Conservation (phyloP, 2,113 vertebrate genomes). For the Gnathonemus echidnorhynchus region DNA sequence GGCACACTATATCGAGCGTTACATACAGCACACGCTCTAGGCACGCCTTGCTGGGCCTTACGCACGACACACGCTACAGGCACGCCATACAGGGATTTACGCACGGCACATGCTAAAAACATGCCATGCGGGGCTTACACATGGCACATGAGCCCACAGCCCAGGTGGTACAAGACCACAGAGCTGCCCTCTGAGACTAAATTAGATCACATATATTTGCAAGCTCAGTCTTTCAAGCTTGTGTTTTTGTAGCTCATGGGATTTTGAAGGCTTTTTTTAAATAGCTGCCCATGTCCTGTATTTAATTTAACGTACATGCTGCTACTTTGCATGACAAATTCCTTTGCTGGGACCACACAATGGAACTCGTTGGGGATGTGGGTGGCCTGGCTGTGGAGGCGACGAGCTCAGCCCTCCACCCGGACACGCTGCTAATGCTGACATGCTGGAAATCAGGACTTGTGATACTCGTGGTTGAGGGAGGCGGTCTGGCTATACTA, state of each 20-base stretch:
- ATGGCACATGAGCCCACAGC: constrained; percentile 25
- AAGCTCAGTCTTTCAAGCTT: constrained; percentile 67
- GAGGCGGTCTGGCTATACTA: constrained; percentile 56
- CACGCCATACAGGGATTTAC: too few species aligned
- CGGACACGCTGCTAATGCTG: constrained; percentile 51
- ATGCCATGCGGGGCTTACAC: neutral
- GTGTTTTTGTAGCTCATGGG: constrained; percentile 37
- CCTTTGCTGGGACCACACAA: constrained; percentile 67
- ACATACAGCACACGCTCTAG: too few species aligned
- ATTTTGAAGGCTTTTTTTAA: neutral
- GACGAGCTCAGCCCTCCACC: constrained; percentile 65
- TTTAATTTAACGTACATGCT: constrained; percentile 9
- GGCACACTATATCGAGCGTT: too few species aligned
- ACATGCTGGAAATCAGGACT: constrained; percentile 66
- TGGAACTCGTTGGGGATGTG: constrained; percentile 58
- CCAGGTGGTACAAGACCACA: neutral
- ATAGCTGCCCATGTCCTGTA: constrained; percentile 49
- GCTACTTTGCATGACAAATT: constrained; percentile 3
- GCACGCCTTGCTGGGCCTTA: neutral
- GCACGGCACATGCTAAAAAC: too few species aligned
- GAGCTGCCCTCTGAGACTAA: neutral
- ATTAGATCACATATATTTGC: neutral
- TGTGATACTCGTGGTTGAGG: constrained; percentile 37
- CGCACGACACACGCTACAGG: neutral
- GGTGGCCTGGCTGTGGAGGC: constrained; percentile 61